Evolutionary conservation across 2,888 invertebrate genomes (phyloP), one percentile per base, ranked within the genome.

Genomic region (Maniola hyperantus): DNA sequence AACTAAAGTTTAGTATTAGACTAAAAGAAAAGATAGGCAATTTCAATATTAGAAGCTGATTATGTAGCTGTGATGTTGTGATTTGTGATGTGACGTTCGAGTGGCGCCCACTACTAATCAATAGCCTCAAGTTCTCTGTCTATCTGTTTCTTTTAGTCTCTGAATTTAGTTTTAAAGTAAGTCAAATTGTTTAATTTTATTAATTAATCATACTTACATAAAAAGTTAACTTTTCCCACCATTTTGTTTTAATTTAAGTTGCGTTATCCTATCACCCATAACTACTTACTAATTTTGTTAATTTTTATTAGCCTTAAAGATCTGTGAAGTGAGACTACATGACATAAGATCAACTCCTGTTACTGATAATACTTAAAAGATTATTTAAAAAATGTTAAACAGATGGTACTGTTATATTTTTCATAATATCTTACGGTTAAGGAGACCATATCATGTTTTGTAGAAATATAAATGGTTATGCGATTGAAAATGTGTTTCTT

Each of bases 361-460:
- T 64, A 65, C 58, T 65, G 59, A 68, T 46, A 68, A 69, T 67
- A 66, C 58, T 62, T 67, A 64, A 67, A 67, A 68, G 58, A 39
- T 44, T 67, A 57, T 66, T 70, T 59, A 64, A 51, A 60, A 75
- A 77, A 81, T 20, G 65, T 68, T 68, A 46, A 63, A 65, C 54
- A 67, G 59, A 66, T 64, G 54, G 58, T 68, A 67, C 68, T 68
- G 66, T 70, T 66, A 71, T 64, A 69, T 64, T 71, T 71, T 69
- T 66, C 67, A 55, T 63, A 63, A 55, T 68, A 71, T 66, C 54
- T 58, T 71, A 62, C 53, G 58, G 67, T 44, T 81, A 84, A 79
- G 80, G 74, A 76, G 79, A 77, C 86, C 89, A 91, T 91, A 91
- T 91, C 91, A 89, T 84, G 88, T 89, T 89, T 89, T 88, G 77